Base-by-base conservation (phyloP, 1,140 invertebrate genomes). In the Euglossa dilemma region DNA sequence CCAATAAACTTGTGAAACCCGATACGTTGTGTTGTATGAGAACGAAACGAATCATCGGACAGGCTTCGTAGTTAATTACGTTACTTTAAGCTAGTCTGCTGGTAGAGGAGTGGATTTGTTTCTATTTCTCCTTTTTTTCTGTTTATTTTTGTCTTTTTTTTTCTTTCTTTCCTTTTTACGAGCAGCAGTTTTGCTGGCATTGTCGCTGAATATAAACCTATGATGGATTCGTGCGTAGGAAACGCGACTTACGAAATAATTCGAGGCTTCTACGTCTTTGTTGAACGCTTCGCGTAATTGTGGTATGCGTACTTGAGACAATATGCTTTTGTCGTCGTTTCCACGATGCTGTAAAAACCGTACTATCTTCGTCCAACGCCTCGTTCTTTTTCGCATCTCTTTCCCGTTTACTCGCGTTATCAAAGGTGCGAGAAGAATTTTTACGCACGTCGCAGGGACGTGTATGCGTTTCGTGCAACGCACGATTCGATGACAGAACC, bases 1-100 rank as follows among this genome's bases (percentile, higher is more conserved):
- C 54, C 28, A 67, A 83, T 69, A 83, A 83, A 78, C 45, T 63
- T 47, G n/a, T 70, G 28, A 70, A 76, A 83, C 25, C 81, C 56
- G 47, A 83, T 52, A 64, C 70, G 45, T 83, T 83, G 81, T 83
- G 56, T 70, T 76, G 75, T 61, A 59, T 63, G 47, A 83, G 47
- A 54, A 77, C 50, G 47, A 57, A 45, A 72, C 59, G 43, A 83
- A 71, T 56, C 9, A n/a, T 73, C 52, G 76, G 77, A 81, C 81
- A 83, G 81, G 81, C 81, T 83, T 83, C 81, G 81, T 83, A 83
- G 81, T 70, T 83, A 78, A 71, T 28, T 47, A 78, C 50, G 52
- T 74, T 74, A 72, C 12, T 69, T 50, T 43, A 54, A 69, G 74
- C 73, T 83, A 83, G 74, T 70, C 52, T 54, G 66, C 56, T 83